A percentile compares a stretch with the other conserved stretches of the same genome.
These are phyloP conservation scores for Oreohelix idahoensis DNA, from an alignment of 1,140 invertebrate species.

Conservation along the genomic window DNA sequence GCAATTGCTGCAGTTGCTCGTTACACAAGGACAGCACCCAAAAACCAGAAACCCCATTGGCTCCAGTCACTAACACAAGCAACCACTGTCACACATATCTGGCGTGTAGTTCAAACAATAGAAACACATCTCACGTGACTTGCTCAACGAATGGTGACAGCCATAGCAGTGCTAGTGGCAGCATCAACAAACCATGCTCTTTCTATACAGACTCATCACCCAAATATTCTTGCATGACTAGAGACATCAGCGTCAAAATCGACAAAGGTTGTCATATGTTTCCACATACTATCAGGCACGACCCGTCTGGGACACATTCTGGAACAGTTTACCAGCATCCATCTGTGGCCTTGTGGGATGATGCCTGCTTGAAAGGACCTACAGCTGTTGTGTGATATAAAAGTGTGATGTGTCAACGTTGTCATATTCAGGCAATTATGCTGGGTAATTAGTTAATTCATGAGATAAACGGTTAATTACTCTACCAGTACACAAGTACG, in stretches of 20 bases:
- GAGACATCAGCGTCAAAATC: conserved; percentile 50
- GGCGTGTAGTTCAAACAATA: conserved; percentile 31
- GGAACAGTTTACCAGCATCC: conserved; percentile 41
- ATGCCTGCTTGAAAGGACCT: conserved; percentile 47
- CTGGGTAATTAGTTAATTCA: too few species aligned
- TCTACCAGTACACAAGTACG: background rate
- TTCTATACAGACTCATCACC: conserved; percentile 17
- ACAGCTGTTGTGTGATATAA: conserved; percentile 56
- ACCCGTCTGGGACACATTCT: conserved; percentile 18
- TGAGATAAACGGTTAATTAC: too few species aligned
- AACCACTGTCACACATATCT: conserved; percentile 29
- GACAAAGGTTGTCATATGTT: conserved; percentile 56
- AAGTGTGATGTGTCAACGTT: too few species aligned
- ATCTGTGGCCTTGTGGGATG: conserved; percentile 56
- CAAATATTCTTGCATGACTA: conserved; percentile 12
- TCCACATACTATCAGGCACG: conserved; percentile 17
- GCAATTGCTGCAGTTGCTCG: background rate
- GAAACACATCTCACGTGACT: background rate
- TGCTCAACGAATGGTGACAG: conserved; percentile 13
- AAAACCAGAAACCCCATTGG: background rate
- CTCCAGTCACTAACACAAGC: background rate
- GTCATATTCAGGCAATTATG: too few species aligned
- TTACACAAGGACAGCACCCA: background rate
- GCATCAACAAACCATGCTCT: conserved; percentile 37
- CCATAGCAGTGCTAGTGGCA: conserved; percentile 10